Evolutionary conservation across 1,140 invertebrate species (phyloP).

Genomic region (Drosophila mauritiana): DNA sequence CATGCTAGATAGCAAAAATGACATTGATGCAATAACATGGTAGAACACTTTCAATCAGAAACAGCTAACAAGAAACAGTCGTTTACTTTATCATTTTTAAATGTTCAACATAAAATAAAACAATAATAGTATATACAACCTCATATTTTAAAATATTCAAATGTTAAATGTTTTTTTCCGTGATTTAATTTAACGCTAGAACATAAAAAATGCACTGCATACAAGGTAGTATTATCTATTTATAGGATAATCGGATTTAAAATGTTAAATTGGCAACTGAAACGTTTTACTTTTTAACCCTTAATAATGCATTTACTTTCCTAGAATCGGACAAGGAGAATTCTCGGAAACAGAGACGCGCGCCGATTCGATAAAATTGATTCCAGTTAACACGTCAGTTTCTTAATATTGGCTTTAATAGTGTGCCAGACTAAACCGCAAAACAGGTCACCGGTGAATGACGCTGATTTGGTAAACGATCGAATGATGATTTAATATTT

Average conservation of each 20-base stretch:
- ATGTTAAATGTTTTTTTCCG: no score
- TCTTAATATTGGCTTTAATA: conserved; percentile 1
- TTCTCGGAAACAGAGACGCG: conserved; percentile 29
- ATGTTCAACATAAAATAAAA: not conserved
- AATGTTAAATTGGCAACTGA: not conserved
- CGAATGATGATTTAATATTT: conserved; percentile 20
- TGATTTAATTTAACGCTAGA: not conserved
- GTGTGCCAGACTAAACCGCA: conserved; percentile 1
- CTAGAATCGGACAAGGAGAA: not conserved
- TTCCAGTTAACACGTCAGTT: conserved; percentile 32
- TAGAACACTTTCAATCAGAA: not conserved
- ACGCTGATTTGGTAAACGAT: conserved; percentile 3
- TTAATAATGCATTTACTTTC: conserved; percentile 16
- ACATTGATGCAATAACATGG: not conserved
- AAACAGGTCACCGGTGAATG: conserved; percentile 44
- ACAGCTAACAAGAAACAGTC: not conserved
- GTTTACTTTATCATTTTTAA: not conserved
- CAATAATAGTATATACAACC: no score
- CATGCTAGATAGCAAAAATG: no score
- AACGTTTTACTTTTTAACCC: not conserved
- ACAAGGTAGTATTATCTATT: not conserved
- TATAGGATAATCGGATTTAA: not conserved
- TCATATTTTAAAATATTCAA: no score
- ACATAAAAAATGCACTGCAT: not conserved
- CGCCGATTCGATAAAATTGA: conserved; percentile 13